A percentile compares a stretch with the other conserved stretches of the same genome.
Evolutionary conservation across 2,113 vertebrate species (phyloP).

Genomic region (Oncorhynchus keta): DNA sequence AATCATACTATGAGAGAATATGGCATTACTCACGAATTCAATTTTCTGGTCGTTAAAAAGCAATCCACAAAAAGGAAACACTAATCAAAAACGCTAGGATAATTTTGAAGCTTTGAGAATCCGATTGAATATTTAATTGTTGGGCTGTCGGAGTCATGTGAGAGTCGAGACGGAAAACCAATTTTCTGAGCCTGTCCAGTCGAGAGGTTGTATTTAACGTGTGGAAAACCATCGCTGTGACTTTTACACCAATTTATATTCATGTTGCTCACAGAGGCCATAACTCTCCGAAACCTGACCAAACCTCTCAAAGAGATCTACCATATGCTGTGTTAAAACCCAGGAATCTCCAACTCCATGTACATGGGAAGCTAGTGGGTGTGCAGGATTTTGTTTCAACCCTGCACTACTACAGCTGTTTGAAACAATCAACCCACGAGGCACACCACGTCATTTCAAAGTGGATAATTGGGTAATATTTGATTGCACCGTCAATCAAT

Average conservation of each 20-base stretch:
- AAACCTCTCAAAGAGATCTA: neutral
- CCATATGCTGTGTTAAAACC: neutral
- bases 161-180: constrained; percentile 13
- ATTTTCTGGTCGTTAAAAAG: constrained; percentile 47
- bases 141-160: constrained; percentile 12
- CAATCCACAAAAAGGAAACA: constrained; percentile 27
- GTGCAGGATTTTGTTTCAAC: too few species aligned
- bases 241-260: neutral
- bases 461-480: too few species aligned
- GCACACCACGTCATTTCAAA: too few species aligned
- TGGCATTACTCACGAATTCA: constrained; percentile 34
- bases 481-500: too few species aligned
- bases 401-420: too few species aligned
- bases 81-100: constrained; percentile 33
- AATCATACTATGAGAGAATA: constrained; percentile 26
- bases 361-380: too few species aligned
- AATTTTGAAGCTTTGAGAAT: constrained; percentile 41
- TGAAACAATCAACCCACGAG: too few species aligned
- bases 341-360: too few species aligned
- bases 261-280: neutral
- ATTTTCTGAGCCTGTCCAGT: constrained; percentile 1
- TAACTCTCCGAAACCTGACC: neutral
- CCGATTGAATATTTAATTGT: constrained; percentile 34
- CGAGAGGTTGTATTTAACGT: neutral
- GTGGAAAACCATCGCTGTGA: neutral